Conservation (phyloP, 2,888 invertebrate species). For the Alcis repandata region DNA sequence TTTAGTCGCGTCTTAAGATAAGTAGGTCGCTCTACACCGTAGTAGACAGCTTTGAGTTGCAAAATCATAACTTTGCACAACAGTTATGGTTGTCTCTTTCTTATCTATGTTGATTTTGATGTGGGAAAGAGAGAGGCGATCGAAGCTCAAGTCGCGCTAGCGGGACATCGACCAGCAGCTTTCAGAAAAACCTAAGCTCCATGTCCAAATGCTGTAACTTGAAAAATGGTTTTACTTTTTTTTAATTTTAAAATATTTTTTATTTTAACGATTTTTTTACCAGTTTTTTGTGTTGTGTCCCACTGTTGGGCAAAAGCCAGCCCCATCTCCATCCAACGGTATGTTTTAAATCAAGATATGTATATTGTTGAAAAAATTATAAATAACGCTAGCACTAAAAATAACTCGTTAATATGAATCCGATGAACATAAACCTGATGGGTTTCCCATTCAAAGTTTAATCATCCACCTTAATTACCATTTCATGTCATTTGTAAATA, state of each 20-base stretch:
- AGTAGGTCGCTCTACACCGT: conserved; percentile 52
- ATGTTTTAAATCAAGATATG: no score
- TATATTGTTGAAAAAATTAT: no score
- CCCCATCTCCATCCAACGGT: no score
- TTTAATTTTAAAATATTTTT: not conserved
- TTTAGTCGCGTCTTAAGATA: not conserved
- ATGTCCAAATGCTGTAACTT: conserved; percentile 67
- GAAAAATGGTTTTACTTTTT: conserved; percentile 49
- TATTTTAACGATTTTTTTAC: not conserved
- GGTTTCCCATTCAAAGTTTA: no score
- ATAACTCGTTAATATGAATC: no score
- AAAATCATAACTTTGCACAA: conserved; percentile 62
- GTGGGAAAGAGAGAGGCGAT: conserved; percentile 65
- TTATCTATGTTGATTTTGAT: conserved; percentile 55
- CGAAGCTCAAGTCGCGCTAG: conserved; percentile 78
- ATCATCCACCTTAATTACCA: no score
- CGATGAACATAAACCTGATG: no score
- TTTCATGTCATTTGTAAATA: no score
- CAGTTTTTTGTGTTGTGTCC: no score
- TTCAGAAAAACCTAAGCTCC: conserved; percentile 79
- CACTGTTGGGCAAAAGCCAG: no score
- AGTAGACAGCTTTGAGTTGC: conserved; percentile 80
- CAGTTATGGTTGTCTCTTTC: conserved; percentile 64
- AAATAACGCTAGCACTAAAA: no score
- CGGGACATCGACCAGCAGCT: conserved; percentile 87